Base-by-base conservation (phyloP, 2,888 invertebrate species). In the Drosophila fungiperda region DNA sequence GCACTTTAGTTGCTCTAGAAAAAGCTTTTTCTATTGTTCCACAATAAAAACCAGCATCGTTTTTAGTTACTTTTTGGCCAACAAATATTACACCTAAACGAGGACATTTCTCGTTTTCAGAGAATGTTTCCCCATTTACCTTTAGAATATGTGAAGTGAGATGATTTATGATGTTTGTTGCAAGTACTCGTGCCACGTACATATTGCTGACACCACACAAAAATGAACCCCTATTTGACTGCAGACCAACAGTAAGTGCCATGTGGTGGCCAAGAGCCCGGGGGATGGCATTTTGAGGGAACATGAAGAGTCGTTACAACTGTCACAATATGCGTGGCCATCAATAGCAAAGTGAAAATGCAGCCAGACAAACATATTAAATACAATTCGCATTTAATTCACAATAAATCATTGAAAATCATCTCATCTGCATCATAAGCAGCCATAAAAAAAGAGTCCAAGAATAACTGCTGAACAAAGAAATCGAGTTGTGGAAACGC, bases 371-470 rank as follows among this genome's bases (percentile, higher is more conserved):
- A 61, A 53, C 52, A 71, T 40, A 59, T 65, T 61, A 33, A 68
- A 36, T 67, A 45, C 40, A 64, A 77, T 68, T 66, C 81, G 59
- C 73, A 88, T 87, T 76, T 79, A 86, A 84, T 65, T 68, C 72
- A 68, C 66, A 68, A 88, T 86, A 81, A 86, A 86, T 86, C 87
- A 90, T 71, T 55, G 69, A 70, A 48, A 32, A 32, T 33, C 60
- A 3, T 45, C 36, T 36, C 58, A 33, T 49, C 38, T 4, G 40
- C 29, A 29, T 29, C 5, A 29, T 29, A 29, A 29, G 5, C 29
- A 29, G 29, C 29, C 29, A 29, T 29, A 29, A 6, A 29, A 29
- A 29, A 29, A 29, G 29, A 6, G 29, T 29, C 29, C 29, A 29
- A 29, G 29, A 29, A 29, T 29, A 29, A 29, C 29, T 29, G 29